Conservation (phyloP, 2,797 vertebrate genomes). For the Serranus cabrilla region DNA sequence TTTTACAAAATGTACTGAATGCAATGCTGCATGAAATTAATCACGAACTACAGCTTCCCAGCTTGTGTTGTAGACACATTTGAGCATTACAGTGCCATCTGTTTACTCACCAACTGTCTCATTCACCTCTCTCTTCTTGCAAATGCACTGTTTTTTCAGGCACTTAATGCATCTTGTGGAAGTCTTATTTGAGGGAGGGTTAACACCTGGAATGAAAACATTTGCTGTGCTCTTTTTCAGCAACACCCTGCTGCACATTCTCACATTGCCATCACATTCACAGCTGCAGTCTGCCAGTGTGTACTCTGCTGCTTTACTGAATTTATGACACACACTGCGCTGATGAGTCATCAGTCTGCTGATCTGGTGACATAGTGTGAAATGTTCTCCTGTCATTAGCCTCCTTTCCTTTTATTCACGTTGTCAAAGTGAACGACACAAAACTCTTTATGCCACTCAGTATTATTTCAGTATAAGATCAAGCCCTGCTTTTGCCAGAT, state of each 20-base stretch:
- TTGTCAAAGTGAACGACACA: constrained; percentile 5
- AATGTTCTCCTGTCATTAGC: constrained; percentile 7
- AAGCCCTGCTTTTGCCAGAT: neutral
- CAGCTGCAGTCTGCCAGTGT: neutral
- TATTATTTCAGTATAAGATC: constrained; percentile 10
- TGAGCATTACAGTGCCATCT: constrained; percentile 2
- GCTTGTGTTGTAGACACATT: neutral
- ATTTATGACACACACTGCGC: constrained; percentile 17
- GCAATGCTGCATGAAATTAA: neutral
- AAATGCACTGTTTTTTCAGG: constrained; percentile 3
- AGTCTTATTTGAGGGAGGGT: neutral
- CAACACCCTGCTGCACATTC: neutral
- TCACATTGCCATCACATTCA: constrained; percentile 5
- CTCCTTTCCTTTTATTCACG: constrained; percentile 2
- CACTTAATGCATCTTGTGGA: neutral
- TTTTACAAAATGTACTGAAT: neutral
- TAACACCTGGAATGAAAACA: constrained; percentile 10
- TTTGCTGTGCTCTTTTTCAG: neutral
- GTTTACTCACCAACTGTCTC: constrained; percentile 11
- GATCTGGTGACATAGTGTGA: constrained; percentile 21
- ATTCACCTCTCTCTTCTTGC: constrained; percentile 3
- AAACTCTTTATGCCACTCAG: neutral
- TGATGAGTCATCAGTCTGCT: constrained; percentile 25
- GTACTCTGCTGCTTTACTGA: neutral
- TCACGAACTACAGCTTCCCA: neutral